Percentiles rank a stretch among this genome's conserved stretches.
phyloP scores from a whole-genome alignment of 1,140 invertebrate genomes.

The Hydropsyche tenuis region DNA sequence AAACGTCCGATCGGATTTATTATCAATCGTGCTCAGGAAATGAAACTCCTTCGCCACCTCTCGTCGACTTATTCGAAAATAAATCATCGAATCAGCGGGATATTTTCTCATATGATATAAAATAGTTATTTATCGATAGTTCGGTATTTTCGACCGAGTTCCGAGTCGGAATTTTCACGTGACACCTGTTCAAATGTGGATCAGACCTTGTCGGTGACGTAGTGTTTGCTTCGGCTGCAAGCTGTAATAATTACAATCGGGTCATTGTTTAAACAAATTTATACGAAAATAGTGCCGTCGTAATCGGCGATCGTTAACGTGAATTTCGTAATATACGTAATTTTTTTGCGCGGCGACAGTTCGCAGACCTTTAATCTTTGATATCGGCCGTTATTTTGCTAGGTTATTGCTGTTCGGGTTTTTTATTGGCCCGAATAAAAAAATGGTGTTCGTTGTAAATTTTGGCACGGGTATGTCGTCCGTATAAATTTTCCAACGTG shows the following conservation, averaged over 20 bases:
- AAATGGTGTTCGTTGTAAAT: background rate
- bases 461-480: no score
- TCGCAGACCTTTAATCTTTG: background rate
- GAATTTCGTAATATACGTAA: background rate
- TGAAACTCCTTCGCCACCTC: background rate
- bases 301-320: conserved; percentile 6
- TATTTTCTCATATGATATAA: conserved; percentile 14
- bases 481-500: no score
- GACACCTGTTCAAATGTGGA: conserved; percentile 44
- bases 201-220: conserved; percentile 20
- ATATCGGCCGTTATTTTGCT: no score
- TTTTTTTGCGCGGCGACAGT: background rate
- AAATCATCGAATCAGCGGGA: conserved; percentile 6
- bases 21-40: conserved; percentile 8
- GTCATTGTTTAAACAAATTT: conserved; percentile 19
- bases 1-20: background rate
- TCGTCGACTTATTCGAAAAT: background rate
- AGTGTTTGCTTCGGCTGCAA: background rate
- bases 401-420: background rate
- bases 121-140: no score
- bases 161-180: no score
- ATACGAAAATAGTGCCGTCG: background rate
- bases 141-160: no score
- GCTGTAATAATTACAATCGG: background rate
- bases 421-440: background rate